Evolutionary conservation across 92 coral and sea anemone genomes (phyloP).

Genomic region (Muricea muricata): DNA sequence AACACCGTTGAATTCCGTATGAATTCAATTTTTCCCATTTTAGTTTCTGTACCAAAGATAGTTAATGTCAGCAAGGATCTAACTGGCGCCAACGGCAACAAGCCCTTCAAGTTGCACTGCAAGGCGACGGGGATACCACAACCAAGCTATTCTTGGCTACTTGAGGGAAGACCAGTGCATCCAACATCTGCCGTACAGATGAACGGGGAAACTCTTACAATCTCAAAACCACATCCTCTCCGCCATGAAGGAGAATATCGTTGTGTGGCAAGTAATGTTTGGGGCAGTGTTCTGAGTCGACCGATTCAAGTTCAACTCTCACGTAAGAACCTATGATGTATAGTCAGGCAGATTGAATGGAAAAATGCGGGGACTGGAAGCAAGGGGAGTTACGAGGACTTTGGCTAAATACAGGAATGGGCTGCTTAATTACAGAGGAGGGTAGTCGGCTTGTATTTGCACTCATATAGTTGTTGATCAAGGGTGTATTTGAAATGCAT

Average conservation of each 20-base stretch:
- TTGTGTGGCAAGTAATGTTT: not conserved
- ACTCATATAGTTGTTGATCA: no score
- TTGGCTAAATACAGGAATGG: no score
- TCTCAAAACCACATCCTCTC: not conserved
- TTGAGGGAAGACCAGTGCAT: not conserved
- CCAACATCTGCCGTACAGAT: no score
- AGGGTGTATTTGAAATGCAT: no score
- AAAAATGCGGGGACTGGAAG: no score
- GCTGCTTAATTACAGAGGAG: no score
- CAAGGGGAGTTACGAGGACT: no score
- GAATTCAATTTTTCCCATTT: no score
- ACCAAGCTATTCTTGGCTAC: not conserved
- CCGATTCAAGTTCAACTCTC: not conserved
- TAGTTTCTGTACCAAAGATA: not conserved
- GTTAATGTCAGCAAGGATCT: not conserved
- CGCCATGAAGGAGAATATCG: not conserved
- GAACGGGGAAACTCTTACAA: not conserved
- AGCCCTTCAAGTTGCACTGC: not conserved
- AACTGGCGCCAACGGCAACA: not conserved
- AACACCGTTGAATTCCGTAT: no score
- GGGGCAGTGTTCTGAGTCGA: slow-evolving; percentile 4
- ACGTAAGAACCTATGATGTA: not conserved
- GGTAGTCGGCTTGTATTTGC: no score
- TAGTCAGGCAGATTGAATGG: no score
- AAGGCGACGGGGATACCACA: not conserved